phyloP scores from a whole-genome alignment of 2,888 invertebrate species.

The Stenotaenia linearis region DNA sequence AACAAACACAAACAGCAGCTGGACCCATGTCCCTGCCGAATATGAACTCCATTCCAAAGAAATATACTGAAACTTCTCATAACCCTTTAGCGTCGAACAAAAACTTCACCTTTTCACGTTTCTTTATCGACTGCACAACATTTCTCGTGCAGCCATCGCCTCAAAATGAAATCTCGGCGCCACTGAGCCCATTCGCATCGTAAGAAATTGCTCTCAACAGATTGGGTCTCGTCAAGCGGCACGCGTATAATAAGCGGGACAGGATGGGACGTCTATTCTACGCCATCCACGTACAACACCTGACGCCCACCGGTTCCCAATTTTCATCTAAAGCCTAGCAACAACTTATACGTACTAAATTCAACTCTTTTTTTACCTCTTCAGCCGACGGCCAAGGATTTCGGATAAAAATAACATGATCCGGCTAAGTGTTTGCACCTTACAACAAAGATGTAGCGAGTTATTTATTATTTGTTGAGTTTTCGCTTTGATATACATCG shows the following conservation, averaged over 20 bases:
- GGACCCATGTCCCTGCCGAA: background rate
- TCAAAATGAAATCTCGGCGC: constrained; percentile 33
- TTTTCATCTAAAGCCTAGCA: background rate
- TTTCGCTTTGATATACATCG: background rate
- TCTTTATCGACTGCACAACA: constrained; percentile 20
- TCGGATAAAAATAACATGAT: background rate
- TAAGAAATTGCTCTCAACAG: constrained; percentile 31
- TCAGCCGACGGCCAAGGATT: background rate
- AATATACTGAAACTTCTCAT: background rate
- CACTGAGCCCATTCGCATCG: constrained; percentile 30
- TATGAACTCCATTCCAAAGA: constrained; percentile 1
- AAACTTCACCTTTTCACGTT: background rate
- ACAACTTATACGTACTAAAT: background rate
- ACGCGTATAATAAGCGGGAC: background rate
- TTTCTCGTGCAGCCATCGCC: background rate
- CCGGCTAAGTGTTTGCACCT: no score
- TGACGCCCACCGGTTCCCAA: constrained; percentile 18
- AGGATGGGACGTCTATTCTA: constrained; percentile 5
- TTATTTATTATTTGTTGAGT: background rate
- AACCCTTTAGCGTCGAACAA: constrained; percentile 8
- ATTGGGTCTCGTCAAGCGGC: constrained; percentile 16
- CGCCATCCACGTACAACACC: background rate
- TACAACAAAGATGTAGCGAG: background rate
- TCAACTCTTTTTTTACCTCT: background rate
- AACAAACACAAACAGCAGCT: constrained; percentile 13